Evolutionary conservation across 2,113 vertebrate species (phyloP).

Genomic region (Vanacampus margaritifer): DNA sequence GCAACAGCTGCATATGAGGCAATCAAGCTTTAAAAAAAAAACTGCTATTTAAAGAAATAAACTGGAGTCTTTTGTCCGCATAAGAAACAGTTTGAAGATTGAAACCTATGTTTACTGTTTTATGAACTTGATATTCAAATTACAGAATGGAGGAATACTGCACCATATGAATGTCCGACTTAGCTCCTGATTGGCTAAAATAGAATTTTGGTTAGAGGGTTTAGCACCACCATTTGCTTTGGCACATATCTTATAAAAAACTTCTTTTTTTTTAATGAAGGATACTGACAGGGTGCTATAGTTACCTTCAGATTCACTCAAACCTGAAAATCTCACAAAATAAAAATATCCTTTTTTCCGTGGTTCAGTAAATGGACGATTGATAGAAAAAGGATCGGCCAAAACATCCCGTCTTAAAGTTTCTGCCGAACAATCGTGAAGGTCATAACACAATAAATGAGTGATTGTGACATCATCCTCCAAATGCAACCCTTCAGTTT

Average conservation of each 20-base stretch:
- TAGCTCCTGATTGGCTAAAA: background rate
- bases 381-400: background rate
- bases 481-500: conserved; percentile 5
- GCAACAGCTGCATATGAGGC: conserved; percentile 49
- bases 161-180: background rate
- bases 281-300: too few species aligned
- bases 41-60: conserved; percentile 1
- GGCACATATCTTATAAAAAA: background rate
- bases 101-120: too few species aligned
- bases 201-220: background rate
- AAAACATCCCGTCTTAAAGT: background rate
- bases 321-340: background rate
- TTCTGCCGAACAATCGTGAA: background rate
- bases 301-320: background rate
- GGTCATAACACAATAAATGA: background rate
- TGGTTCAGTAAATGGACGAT: background rate
- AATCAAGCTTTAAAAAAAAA: conserved; percentile 10
- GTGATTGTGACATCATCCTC: conserved; percentile 22
- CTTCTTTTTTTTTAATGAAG: too few species aligned
- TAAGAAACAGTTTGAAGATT: background rate
- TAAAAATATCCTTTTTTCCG: background rate
- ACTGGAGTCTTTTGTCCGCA: background rate
- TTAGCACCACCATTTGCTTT: background rate
- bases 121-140: background rate
- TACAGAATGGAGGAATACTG: background rate